Evolutionary conservation across 1,140 invertebrate genomes (phyloP), one percentile per base, ranked within the genome.

Genomic region (Temnothorax longispinosus): DNA sequence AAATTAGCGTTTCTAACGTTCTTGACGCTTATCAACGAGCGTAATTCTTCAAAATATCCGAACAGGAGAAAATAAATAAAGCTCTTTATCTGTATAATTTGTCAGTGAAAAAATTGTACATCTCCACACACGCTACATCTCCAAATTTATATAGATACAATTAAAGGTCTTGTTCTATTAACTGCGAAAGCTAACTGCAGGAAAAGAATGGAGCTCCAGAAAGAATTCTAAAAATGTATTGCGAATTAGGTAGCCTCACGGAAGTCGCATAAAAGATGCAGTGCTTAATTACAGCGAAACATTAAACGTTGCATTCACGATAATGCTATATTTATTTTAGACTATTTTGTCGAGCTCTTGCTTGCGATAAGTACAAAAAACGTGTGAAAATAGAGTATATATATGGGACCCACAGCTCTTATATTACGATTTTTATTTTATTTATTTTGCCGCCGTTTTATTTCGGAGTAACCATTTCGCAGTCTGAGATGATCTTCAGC

Each of bases 1-100:
- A 69, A 60, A 74, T 58, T 58, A 74, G 15, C 67, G 41, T 82
- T 58, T 58, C 32, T 35, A 54, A 21, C 41, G 64, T 35, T 76
- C 32, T 60, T 1, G 38, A 44, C 38, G 10, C 38, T 82, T 74
- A 74, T 74, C 54, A 71, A 47, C 27, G 8, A 74, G 4, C 13
- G 13, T 44, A 32, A 75, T 18, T 32, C 15, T 50, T 18, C 44
- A 10, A 18, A 27, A 32, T 35, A 74, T 21, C 3, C 27, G 32
- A 47, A 7, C 15, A 10, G 27, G 3, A 50, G 32, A 8, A 7
- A 21, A 71, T 27, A 7, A 35, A 71, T 27, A 44, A 13, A 13
- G 4, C 1, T 38, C 4, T 64, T 47, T 35, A 64, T 47, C n/a
- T 13, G 15, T 10, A n/a, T 5, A 15, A 77, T 64, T 64, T 44